Conservation (phyloP, 2,797 vertebrate genomes). For the Otolemur crassicaudatus region DNA sequence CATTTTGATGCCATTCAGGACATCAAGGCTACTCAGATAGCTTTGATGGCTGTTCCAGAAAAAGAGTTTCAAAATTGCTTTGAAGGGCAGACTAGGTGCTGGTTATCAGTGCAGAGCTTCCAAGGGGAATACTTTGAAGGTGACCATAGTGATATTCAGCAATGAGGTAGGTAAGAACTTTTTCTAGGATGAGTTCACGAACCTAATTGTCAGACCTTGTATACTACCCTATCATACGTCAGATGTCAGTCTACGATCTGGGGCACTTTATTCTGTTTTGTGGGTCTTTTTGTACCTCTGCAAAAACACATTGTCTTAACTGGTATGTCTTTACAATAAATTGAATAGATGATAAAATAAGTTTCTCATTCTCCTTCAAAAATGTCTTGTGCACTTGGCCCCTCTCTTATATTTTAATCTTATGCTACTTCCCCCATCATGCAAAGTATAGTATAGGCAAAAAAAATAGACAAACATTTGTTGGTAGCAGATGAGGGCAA, state of each 20-base stretch:
- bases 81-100: no score
- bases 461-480: background rate
- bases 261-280: background rate
- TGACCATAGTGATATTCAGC: no score
- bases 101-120: no score
- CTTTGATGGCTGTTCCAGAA: no score
- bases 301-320: background rate
- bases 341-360: background rate
- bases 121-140: no score
- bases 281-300: background rate
- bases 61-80: no score
- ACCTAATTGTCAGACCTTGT: no score
- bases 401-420: background rate
- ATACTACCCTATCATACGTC: background rate
- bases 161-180: no score
- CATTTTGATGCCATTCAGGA: no score
- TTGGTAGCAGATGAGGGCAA: background rate
- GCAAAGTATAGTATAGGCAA: background rate
- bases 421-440: background rate
- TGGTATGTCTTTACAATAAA: background rate
- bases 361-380: background rate
- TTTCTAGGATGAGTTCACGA: no score
- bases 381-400: background rate
- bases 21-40: no score
- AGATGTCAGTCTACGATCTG: background rate